These are phyloP conservation scores for Dendrolimus kikuchii DNA, from an alignment of 1,140 invertebrate genomes.

Conservation along the genomic window DNA sequence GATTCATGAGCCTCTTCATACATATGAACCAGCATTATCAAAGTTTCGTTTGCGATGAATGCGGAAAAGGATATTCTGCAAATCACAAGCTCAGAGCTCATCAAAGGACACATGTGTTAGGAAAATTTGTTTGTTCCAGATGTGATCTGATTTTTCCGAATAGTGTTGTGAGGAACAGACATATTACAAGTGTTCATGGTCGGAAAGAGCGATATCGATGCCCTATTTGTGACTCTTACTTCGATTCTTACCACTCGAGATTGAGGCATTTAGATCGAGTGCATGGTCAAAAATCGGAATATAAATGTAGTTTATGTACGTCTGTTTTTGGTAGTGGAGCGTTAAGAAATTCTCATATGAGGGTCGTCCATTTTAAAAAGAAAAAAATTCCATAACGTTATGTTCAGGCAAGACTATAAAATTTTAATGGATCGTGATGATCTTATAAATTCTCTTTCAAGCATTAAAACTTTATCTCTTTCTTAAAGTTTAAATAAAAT, in stretches of 20 bases:
- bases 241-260: conserved; percentile 35
- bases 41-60: conserved; percentile 75
- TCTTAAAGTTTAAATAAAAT: no score
- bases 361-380: conserved; percentile 30
- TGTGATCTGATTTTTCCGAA: conserved; percentile 78
- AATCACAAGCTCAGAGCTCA: conserved; percentile 69
- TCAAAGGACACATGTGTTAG: conserved; percentile 65
- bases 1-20: conserved; percentile 31
- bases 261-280: conserved; percentile 34
- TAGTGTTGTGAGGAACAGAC: conserved; percentile 25
- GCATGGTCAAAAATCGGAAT: conserved; percentile 40
- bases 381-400: conserved; percentile 9
- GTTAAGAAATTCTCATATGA: conserved; percentile 33
- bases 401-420: background rate
- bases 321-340: conserved; percentile 29
- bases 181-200: conserved; percentile 27
- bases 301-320: conserved; percentile 35
- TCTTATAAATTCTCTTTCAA: no score
- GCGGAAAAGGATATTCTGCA: conserved; percentile 74
- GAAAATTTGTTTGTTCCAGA: conserved; percentile 79
- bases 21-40: conserved; percentile 62
- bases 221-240: conserved; percentile 32
- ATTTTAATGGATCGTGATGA: no score
- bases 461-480: no score
- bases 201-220: conserved; percentile 37